Evolutionary conservation across 2,888 invertebrate species (phyloP).

Genomic region (Escarpia spicata): DNA sequence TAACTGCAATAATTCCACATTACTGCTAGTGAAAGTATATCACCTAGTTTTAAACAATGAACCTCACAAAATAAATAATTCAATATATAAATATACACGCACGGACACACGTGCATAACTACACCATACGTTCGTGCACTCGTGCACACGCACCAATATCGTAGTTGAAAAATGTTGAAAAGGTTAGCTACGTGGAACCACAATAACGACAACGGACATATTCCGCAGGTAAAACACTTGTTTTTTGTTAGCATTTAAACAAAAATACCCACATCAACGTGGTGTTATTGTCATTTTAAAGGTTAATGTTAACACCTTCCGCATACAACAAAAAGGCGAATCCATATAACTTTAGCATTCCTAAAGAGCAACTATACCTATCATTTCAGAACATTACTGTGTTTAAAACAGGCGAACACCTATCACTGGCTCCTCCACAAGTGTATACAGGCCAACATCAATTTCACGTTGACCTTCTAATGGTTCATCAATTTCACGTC

Average conservation of each 20-base stretch:
- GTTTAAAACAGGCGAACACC: not conserved
- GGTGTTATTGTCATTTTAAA: not conserved
- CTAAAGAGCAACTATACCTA: not conserved
- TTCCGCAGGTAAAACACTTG: not conserved
- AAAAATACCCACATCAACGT: not conserved
- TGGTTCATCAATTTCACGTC: not conserved
- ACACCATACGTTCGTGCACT: not conserved
- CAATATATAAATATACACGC: not conserved
- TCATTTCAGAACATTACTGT: not conserved
- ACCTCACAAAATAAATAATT: not conserved
- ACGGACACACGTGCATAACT: not conserved
- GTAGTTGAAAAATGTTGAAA: too few species aligned
- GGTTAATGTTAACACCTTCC: not conserved
- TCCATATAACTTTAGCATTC: not conserved
- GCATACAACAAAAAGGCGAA: not conserved
- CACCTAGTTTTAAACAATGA: too few species aligned
- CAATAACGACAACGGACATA: too few species aligned
- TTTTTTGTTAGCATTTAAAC: not conserved
- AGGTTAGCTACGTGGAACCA: too few species aligned
- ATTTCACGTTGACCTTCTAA: slow-evolving; percentile 10
- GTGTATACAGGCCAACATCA: not conserved
- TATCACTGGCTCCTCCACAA: not conserved
- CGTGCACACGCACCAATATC: not conserved
- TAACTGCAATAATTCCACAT: too few species aligned
- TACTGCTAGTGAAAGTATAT: too few species aligned